A percentile compares a stretch with the other conserved stretches of the same genome.
These are phyloP conservation scores for Andrena marginata DNA, from an alignment of 2,888 invertebrate genomes.

Conservation along the genomic window DNA sequence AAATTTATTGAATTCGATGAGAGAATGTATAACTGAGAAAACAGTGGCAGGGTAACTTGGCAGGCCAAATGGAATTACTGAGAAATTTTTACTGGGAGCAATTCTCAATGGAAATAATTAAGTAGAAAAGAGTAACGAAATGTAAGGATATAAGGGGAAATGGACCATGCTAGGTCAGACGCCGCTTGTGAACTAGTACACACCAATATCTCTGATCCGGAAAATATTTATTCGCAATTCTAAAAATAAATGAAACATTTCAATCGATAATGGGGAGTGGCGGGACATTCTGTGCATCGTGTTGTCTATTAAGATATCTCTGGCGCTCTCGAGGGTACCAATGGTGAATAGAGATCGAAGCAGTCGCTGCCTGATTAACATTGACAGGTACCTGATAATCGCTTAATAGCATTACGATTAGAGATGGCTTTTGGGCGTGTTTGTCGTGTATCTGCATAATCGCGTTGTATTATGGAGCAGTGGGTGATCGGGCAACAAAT, in stretches of 20 bases:
- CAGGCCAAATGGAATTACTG: no score
- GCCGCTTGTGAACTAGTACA: no score
- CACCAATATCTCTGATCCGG: no score
- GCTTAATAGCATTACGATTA: conserved; percentile 44
- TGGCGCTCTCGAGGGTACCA: not conserved
- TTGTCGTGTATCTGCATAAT: conserved; percentile 33
- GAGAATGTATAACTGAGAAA: no score
- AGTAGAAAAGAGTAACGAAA: no score
- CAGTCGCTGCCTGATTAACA: conserved; percentile 34
- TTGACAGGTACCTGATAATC: conserved; percentile 31
- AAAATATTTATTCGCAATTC: no score
- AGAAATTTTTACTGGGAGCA: no score
- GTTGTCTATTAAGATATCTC: not conserved
- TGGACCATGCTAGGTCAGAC: no score
- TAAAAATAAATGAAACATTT: not conserved
- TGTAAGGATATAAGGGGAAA: no score
- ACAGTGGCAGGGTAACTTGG: no score
- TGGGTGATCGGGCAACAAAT: not conserved
- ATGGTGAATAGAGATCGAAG: not conserved
- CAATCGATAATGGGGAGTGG: not conserved
- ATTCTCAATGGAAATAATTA: no score
- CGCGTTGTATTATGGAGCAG: conserved; percentile 1
- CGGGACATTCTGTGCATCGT: not conserved
- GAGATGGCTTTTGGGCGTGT: conserved; percentile 19
- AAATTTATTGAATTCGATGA: no score